Evolutionary conservation across 2,888 invertebrate species (phyloP), one percentile per base, ranked within the genome.

Genomic region (Conomelus anceps): DNA sequence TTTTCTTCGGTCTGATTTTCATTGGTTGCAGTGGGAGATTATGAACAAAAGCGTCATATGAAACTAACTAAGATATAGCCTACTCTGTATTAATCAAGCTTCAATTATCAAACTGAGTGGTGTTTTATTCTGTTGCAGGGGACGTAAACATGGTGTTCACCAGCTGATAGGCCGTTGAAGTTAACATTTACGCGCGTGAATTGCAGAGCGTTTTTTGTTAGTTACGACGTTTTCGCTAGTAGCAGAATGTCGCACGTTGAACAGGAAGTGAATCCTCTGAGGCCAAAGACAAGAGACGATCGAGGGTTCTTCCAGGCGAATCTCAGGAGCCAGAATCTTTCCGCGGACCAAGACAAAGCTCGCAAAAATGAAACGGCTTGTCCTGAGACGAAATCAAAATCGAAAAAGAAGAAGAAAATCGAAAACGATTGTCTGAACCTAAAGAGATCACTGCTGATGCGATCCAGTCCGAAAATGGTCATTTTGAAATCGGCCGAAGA

Each of bases 401-500:
- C 22, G 34, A 90, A 90, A 88, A 23, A 84, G 9, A 90, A 90
- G 23, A 89, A 88, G 22, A 89, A 89, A 22, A 89, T 89, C 86
- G 86, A 86, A 23, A 90, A 88, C 34, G 90, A 90, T 34, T 90
- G 90, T 89, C 86, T 90, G 29, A 90, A 90, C 86, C 22, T 90
- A 11, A 87, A 89, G 22, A 90, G 89, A 22, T 88, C 89, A 9
- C 84, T 90, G 24, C 84, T 90, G 24, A 63, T 63, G 63, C 88
- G 88, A 0, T 87, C 90, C 23, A 90, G 90, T 84, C 90, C 90
- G 13, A 89, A 89, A 23, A 63, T 90, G 24, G 88, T 90, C 22
- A 85, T 90, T 26, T 63, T 90, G 22, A 90, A 90, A 85, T 90
- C 90, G 23, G 90, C 90, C 1, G 90, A 90, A 23, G 90, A 90